Conservation (phyloP, 30 jellyfish, hydroid and myxozoan genomes). For the Turritopsis rubra region DNA sequence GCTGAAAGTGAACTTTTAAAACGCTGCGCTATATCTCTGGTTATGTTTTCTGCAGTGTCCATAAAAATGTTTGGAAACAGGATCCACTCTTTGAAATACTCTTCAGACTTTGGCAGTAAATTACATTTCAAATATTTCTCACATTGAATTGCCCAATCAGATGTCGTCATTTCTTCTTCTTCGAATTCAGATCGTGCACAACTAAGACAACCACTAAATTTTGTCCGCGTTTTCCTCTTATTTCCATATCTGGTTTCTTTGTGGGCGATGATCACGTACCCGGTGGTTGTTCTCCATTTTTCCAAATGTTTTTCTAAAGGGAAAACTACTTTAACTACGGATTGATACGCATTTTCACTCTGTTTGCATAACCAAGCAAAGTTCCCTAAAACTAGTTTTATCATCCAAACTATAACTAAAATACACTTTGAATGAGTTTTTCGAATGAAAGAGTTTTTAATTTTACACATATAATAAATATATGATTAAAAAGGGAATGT, state of each 20-base stretch:
- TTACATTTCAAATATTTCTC: neutral
- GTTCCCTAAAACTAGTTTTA: too few relatives aligned
- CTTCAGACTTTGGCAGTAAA: neutral
- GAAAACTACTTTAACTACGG: too few relatives aligned
- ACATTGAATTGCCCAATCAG: neutral
- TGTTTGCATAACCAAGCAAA: too few relatives aligned
- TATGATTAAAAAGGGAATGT: too few relatives aligned
- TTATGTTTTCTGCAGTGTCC: neutral
- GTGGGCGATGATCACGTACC: too few relatives aligned
- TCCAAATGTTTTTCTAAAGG: too few relatives aligned
- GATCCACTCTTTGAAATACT: neutral
- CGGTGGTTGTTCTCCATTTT: too few relatives aligned
- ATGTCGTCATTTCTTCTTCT: neutral
- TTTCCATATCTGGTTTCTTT: neutral
- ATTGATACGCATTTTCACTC: too few relatives aligned
- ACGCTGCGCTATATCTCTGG: neutral
- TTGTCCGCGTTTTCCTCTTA: neutral
- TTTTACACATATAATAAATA: too few relatives aligned
- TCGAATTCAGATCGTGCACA: neutral
- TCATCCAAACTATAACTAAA: too few relatives aligned
- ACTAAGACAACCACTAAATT: neutral
- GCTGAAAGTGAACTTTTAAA: neutral
- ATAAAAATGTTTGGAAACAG: neutral
- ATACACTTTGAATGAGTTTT: too few relatives aligned
- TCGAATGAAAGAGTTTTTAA: too few relatives aligned